These are phyloP conservation scores for Strix occidentalis DNA, from an alignment of 2,797 vertebrate genomes.

Conservation along the genomic window DNA sequence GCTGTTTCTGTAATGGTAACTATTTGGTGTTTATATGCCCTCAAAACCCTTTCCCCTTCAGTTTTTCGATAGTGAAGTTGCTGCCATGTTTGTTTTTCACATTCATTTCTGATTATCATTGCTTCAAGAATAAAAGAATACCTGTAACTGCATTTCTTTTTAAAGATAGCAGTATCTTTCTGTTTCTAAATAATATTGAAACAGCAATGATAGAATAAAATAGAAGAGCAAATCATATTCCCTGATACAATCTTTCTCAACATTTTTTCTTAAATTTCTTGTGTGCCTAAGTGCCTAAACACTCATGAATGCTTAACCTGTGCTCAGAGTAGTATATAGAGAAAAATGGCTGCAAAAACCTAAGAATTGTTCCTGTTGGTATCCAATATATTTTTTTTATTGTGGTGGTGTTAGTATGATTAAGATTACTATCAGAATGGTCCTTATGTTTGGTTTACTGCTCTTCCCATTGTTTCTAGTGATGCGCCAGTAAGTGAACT, in stretches of 20 bases:
- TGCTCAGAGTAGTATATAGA: background rate
- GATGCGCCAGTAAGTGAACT: slow-evolving; percentile 90
- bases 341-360: background rate
- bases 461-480: slow-evolving; percentile 58
- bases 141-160: background rate
- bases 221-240: background rate
- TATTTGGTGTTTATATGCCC: background rate
- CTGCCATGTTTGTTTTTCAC: background rate
- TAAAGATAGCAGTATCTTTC: background rate
- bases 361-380: background rate
- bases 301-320: background rate
- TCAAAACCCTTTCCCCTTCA: background rate
- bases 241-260: background rate
- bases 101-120: background rate
- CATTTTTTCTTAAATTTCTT: background rate
- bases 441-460: background rate
- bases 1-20: background rate
- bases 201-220: background rate
- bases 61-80: background rate
- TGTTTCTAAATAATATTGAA: background rate
- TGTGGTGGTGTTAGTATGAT: background rate
- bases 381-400: background rate
- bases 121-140: background rate
- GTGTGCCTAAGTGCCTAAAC: background rate
- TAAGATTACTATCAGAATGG: background rate